These are phyloP conservation scores for Lymantria monacha DNA, from an alignment of 2,888 invertebrate genomes.

Conservation along the genomic window DNA sequence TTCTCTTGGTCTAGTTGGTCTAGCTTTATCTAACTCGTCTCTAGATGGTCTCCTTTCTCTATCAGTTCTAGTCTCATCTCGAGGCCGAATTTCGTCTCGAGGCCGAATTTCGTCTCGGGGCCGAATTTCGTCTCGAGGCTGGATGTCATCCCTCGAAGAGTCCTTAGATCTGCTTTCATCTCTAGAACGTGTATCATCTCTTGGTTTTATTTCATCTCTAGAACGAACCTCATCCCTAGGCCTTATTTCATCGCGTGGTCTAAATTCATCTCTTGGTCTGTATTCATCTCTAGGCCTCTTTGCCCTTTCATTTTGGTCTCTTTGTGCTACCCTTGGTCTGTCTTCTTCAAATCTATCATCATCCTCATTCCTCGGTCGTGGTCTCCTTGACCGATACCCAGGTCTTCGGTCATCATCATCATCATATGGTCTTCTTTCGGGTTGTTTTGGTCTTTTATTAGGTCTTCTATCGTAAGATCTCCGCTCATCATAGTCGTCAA, in stretches of 20 bases:
- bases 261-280: slow-evolving; percentile 28
- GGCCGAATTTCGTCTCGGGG: slow-evolving; percentile 30
- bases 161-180: slow-evolving; percentile 36
- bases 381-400: slow-evolving; percentile 44
- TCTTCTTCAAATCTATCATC: slow-evolving; percentile 44
- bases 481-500: slow-evolving; percentile 64
- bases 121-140: slow-evolving; percentile 35
- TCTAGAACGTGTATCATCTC: slow-evolving; percentile 34
- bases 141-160: slow-evolving; percentile 32
- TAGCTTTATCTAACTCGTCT: slow-evolving; percentile 40
- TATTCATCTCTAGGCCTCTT: slow-evolving; percentile 35
- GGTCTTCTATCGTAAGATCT: slow-evolving; percentile 66
- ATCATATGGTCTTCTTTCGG: slow-evolving; percentile 55
- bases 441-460: slow-evolving; percentile 41
- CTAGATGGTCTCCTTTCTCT: slow-evolving; percentile 28
- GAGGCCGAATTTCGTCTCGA: slow-evolving; percentile 26
- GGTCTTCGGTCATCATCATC: slow-evolving; percentile 62
- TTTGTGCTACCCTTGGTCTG: slow-evolving; percentile 38
- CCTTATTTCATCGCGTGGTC: slow-evolving; percentile 33
- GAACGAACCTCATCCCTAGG: slow-evolving; percentile 33
- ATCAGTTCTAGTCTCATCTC: slow-evolving; percentile 31
- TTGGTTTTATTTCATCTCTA: slow-evolving; percentile 32
- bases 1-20: slow-evolving; percentile 38
- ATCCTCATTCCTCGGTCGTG: slow-evolving; percentile 61
- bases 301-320: slow-evolving; percentile 29